These are phyloP conservation scores for Diorhabda elongata DNA, from an alignment of 1,140 invertebrate genomes.

Conservation along the genomic window DNA sequence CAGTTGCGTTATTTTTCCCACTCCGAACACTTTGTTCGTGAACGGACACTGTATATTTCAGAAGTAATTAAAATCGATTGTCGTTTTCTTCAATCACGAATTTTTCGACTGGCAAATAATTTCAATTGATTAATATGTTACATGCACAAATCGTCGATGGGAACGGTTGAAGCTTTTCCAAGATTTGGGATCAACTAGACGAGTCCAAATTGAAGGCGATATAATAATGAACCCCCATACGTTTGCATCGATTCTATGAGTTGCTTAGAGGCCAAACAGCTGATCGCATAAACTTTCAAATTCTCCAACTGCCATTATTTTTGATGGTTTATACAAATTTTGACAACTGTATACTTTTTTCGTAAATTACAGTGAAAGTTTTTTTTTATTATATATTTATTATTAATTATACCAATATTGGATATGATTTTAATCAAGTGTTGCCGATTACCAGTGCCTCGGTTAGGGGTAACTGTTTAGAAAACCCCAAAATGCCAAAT, in stretches of 20 bases:
- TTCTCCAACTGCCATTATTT: not conserved
- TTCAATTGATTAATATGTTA: no score
- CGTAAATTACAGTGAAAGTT: no score
- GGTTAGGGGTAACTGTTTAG: not conserved
- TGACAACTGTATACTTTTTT: not conserved
- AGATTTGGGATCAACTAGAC: conserved; percentile 18
- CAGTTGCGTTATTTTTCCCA: no score
- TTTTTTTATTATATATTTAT: no score
- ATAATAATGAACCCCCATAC: conserved; percentile 16
- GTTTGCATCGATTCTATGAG: conserved; percentile 14
- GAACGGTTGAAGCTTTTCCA: conserved; percentile 1
- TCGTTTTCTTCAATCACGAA: no score
- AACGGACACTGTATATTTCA: no score
- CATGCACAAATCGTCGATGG: no score
- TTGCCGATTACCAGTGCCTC: not conserved
- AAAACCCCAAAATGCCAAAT: conserved; percentile 19
- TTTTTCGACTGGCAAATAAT: no score
- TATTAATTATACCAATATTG: no score
- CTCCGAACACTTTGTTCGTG: no score
- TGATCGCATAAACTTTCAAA: conserved; percentile 6
- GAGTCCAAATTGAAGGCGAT: conserved; percentile 13
- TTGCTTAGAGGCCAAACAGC: conserved; percentile 11
- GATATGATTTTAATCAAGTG: no score
- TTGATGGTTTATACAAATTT: not conserved
- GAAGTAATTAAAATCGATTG: no score